Base-by-base conservation (phyloP, 2,113 vertebrate genomes). In the Chaetodon auriga region DNA sequence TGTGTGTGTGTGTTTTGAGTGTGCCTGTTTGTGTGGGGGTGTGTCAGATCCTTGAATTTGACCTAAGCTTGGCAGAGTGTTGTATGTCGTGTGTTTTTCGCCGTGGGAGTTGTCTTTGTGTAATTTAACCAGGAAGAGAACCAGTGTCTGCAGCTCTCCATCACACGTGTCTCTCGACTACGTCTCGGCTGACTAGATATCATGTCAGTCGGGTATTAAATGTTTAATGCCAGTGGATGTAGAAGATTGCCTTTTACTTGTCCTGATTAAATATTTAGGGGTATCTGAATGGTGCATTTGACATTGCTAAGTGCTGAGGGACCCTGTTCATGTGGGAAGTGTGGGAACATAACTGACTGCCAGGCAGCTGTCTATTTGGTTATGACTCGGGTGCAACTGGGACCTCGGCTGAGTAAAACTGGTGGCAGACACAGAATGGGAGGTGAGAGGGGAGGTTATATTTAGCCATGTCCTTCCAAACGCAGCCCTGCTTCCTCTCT, bases 201-300 rank as follows among this genome's bases (percentile, higher is more conserved):
- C 88, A 85, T 81, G 92, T 82, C 87, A 88, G 90, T 35, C 0
- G 84, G 80, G 89, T 90, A 84, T 91, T 95, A 91, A 94, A 95
- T 94, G 82, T 95, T 95, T 94, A 94, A 95, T 95, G 92, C 71
- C 25, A 54, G 88, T 93, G 89, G 91, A 92, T 94, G 93, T 95
- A 92, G 90, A 75, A 81, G 90, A 95, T 93, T 92, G 91, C 88
- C 91, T 91, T 86, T 84, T 86, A 91, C 93, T 94, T 95, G 94
- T 94, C 84, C 88, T 85, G 89, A 94, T 95, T 92, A 95, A 95
- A 94, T 95, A 95, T 95, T 95, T 94, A 95, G 87, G 57, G 68
- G 36, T 49, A 84, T 89, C 82, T 93, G 92, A 94, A 87, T 81
- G 86, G 88, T 80, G 85, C 74, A 63, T 92, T 92, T 92, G 90